Evolutionary conservation across 2,888 invertebrate species (phyloP), one percentile per base, ranked within the genome.

Genomic region (Monoplex corrugatus): DNA sequence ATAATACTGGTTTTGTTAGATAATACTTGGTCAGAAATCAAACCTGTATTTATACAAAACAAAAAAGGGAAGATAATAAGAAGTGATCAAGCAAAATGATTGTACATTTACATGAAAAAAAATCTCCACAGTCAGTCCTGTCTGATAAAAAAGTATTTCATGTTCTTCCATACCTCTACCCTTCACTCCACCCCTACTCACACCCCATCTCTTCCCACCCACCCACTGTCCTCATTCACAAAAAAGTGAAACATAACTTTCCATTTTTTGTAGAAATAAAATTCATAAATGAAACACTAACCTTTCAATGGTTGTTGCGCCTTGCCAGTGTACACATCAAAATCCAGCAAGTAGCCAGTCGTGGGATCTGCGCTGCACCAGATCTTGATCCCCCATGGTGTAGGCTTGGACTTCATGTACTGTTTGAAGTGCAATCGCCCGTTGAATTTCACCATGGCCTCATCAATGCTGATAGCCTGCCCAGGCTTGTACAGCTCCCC

Each of bases 311-410:
- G 35, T 19, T 32, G 23, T 23, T 57, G 63, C 1, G 44, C 8
- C 43, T 90, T 88, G 50, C 88, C 90, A 40, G 90, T 86, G 75
- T 88, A 88, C 5, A 89, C 87, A n/a, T 85, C 63, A 45, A 89
- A 89, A 43, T 89, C 68, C n/a, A 89, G 57, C 40, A 89, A 40
- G 43, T 89, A 89, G 32, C 87, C 87, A 57, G 72, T 84, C 3
- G 43, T n/a, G 1, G 78, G 75, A 23, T 89, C 89, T 10, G 85
- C 84, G 6, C 44, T 35, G 57, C 89, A 89, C 89, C 89, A 89
- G 5, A 89, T n/a, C 57, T 83, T 89, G 44, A 89, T 43, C 16
- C 89, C 89, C 89, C 89, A 89, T n/a, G 89, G 89, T 19, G 83
- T 87, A 6, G 89, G 89, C 44, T 85, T 89, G 10, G 35, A 72